phyloP scores from a whole-genome alignment of 2,113 vertebrate genomes.

The Myiopsitta monachus region DNA sequence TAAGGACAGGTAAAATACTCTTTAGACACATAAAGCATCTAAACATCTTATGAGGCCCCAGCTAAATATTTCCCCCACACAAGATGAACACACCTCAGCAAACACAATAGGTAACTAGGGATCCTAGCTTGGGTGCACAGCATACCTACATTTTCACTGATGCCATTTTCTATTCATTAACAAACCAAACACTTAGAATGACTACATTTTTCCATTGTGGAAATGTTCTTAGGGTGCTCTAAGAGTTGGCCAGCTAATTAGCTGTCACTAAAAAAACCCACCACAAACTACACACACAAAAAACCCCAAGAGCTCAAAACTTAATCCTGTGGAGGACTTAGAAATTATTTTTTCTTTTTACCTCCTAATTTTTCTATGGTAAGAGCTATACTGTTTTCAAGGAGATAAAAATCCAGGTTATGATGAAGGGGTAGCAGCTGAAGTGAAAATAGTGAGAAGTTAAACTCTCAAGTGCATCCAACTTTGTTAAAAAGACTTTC shows the following conservation, averaged over 20 bases:
- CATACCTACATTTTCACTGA: not conserved
- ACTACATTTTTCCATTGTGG: not conserved
- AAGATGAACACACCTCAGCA: not conserved
- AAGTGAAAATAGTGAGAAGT: not conserved
- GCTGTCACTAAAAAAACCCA: not conserved
- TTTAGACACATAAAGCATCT: not conserved
- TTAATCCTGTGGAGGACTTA: not conserved
- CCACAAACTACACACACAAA: not conserved
- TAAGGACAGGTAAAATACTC: not conserved
- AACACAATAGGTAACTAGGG: rapidly evolving
- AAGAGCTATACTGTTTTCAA: not conserved
- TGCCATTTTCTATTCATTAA: not conserved
- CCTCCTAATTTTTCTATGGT: not conserved
- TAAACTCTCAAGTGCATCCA: not conserved
- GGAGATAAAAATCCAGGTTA: not conserved
- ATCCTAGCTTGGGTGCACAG: rapidly evolving
- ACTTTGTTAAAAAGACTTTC: not conserved
- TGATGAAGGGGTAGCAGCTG: not conserved
- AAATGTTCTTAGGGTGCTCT: not conserved
- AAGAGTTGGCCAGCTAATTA: not conserved
- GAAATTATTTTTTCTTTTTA: rapidly evolving
- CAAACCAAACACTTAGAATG: not conserved
- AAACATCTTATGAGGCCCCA: not conserved
- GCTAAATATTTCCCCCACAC: not conserved
- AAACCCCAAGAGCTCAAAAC: not conserved